Base-by-base conservation (phyloP, 2,888 invertebrate species). In the Lithophane socia region DNA sequence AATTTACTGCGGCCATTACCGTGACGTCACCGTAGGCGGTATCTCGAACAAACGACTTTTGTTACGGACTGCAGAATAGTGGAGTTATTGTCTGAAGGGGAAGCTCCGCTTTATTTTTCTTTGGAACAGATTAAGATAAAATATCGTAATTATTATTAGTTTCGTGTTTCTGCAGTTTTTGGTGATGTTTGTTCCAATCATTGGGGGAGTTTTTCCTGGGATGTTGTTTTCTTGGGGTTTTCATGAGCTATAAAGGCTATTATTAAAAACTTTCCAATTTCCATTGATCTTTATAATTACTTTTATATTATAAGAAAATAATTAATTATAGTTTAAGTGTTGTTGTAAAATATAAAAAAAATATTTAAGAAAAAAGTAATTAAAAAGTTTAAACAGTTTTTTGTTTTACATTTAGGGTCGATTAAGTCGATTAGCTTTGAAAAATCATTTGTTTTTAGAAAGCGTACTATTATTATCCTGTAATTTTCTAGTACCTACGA, bases 1-100 rank as follows among this genome's bases (percentile, higher is more conserved):
- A 91, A 93, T 92, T 93, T 93, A 91, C 85, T 79, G 81, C 82
- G 60, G 81, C 87, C 87, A 90, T 90, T 91, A 89, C 85, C 64
- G 83, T 87, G 87, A 87, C 87, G 89, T 91, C 89, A 90, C 90
- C 80, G 87, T 87, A 87, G 90, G 88, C 87, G 91, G 89, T 90
- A 84, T 89, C 88, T 80, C 83, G 86, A 84, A 90, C 90, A 89
- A 91, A 91, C 85, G 89, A 90, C 89, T 91, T 89, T 89, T 89
- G 91, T 90, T 89, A 86, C 87, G 84, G 88, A 87, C 84, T 87
- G 87, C 84, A 83, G 86, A 87, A 84, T 85, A 83, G 79, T 82
- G 77, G 67, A 87, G 72, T 86, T 87, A 84, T 84, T 86, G 84
- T 86, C 81, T 75, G 70, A 72, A 68, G 73, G 76, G 74, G 76